phyloP scores from a whole-genome alignment of 2,797 vertebrate species.

The Acrocephalus scirpaceus region DNA sequence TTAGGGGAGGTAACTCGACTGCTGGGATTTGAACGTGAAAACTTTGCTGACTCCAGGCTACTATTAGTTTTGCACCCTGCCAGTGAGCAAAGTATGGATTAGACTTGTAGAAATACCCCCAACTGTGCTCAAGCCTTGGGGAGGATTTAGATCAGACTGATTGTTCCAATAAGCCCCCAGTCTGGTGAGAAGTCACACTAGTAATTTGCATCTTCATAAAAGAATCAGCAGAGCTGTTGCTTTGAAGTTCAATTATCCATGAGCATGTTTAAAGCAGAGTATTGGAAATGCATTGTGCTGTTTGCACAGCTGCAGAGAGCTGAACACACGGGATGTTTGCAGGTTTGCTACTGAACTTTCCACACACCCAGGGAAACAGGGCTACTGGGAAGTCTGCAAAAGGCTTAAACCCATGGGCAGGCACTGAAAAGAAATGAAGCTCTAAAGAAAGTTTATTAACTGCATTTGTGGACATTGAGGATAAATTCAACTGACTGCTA shows the following conservation, averaged over 20 bases:
- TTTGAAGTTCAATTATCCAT: conserved; percentile 65
- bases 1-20: background rate
- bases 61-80: conserved; percentile 17
- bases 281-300: conserved; percentile 21
- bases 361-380: background rate
- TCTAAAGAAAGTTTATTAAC: conserved; percentile 14
- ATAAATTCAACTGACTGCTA: background rate
- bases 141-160: conserved; percentile 26
- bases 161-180: conserved; percentile 51
- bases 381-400: background rate
- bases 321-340: background rate
- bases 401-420: background rate
- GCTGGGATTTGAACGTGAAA: background rate
- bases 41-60: conserved; percentile 29
- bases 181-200: conserved; percentile 52
- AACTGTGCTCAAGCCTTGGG: background rate
- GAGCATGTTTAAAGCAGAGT: conserved; percentile 30
- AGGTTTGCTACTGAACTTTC: background rate
- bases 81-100: conserved; percentile 20
- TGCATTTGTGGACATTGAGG: conserved; percentile 27
- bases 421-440: background rate
- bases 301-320: conserved; percentile 52
- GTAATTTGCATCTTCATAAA: conserved; percentile 72
- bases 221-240: conserved; percentile 48
- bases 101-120: background rate